These are phyloP conservation scores for Drosophila ananassae DNA, from an alignment of 1,140 invertebrate species.

Conservation along the genomic window DNA sequence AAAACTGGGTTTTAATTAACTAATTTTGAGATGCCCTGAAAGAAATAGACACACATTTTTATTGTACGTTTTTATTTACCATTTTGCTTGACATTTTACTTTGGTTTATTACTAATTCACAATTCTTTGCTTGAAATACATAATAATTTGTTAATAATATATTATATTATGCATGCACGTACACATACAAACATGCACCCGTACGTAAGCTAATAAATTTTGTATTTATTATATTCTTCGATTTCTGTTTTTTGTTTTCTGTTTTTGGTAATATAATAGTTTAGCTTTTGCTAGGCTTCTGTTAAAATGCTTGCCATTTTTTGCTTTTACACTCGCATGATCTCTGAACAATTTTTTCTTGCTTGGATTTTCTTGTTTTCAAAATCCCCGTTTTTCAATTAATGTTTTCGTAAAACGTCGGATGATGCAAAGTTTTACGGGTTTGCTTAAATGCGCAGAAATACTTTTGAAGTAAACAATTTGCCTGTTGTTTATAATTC, in stretches of 20 bases:
- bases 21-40: neutral
- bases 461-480: slow-evolving; percentile 79
- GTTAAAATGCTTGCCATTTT: slow-evolving; percentile 56
- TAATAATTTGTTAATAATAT: slow-evolving; percentile 74
- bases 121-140: slow-evolving; percentile 80
- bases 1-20: neutral
- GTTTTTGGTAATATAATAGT: slow-evolving; percentile 60
- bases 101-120: slow-evolving; percentile 79
- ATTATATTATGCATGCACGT: slow-evolving; percentile 59
- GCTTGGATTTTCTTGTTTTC: slow-evolving; percentile 18
- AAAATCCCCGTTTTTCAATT: slow-evolving; percentile 44
- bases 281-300: slow-evolving; percentile 60
- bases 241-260: slow-evolving; percentile 22
- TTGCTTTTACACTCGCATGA: slow-evolving; percentile 39
- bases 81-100: slow-evolving; percentile 68
- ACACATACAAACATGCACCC: slow-evolving; percentile 57
- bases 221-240: slow-evolving; percentile 1
- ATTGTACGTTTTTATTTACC: slow-evolving; percentile 76
- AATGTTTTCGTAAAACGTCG: slow-evolving; percentile 46
- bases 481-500: slow-evolving; percentile 43
- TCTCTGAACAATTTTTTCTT: slow-evolving; percentile 35
- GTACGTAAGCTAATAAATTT: slow-evolving; percentile 40
- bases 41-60: neutral
- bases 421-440: slow-evolving; percentile 43
- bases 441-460: slow-evolving; percentile 82